A percentile compares a stretch with the other conserved stretches of the same genome.
These are phyloP conservation scores for Drosophila subpulchrella DNA, from an alignment of 1,140 invertebrate genomes.

Conservation along the genomic window DNA sequence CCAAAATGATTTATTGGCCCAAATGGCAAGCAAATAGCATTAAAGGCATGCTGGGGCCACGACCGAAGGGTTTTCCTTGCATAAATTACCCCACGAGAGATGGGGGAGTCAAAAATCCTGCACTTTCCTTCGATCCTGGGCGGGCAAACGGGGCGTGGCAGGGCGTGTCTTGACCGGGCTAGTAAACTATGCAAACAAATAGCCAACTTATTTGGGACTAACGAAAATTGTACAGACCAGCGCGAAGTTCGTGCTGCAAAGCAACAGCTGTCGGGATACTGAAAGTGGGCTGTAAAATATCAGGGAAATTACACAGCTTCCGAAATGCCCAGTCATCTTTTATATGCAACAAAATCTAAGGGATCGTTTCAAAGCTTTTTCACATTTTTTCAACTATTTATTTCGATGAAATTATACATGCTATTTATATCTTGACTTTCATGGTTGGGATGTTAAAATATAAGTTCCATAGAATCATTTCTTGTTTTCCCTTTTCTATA, in stretches of 20 bases:
- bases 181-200: constrained; percentile 66
- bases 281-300: constrained; percentile 38
- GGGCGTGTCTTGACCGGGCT: constrained; percentile 46
- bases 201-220: constrained; percentile 40
- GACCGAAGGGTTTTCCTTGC: constrained; percentile 68
- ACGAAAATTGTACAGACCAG: constrained; percentile 31
- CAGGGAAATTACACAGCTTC: constrained; percentile 30
- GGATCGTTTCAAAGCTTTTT: constrained; percentile 2
- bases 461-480: too few species aligned
- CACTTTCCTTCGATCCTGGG: constrained; percentile 25
- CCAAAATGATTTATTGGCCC: constrained; percentile 81
- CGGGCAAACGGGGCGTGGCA: constrained; percentile 6
- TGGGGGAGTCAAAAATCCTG: constrained; percentile 51
- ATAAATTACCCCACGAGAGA: constrained; percentile 68
- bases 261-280: constrained; percentile 43
- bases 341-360: constrained; percentile 1
- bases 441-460: too few species aligned
- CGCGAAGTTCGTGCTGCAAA: constrained; percentile 35
- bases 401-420: neutral
- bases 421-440: too few species aligned
- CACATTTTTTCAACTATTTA: neutral
- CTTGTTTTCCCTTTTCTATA: neutral
- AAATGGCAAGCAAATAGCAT: constrained; percentile 82
- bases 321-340: constrained; percentile 24
- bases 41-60: constrained; percentile 70